Percentiles rank a stretch among this genome's conserved stretches.
These are phyloP conservation scores for Lissonota sp. DNA, from an alignment of 2,888 invertebrate genomes.

Conservation along the genomic window DNA sequence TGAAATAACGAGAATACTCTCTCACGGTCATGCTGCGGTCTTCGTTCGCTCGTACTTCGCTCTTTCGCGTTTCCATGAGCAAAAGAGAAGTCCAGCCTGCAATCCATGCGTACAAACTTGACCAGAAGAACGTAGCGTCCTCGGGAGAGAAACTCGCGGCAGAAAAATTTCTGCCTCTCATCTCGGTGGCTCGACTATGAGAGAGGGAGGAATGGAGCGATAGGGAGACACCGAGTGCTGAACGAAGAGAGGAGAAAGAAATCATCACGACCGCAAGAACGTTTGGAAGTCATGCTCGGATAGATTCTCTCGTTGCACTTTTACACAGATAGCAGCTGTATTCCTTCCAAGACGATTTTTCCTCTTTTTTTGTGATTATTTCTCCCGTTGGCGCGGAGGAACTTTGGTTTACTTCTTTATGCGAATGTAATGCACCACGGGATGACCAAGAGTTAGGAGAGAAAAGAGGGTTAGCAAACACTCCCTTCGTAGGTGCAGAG, in stretches of 20 bases:
- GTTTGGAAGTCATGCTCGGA: conserved; percentile 64
- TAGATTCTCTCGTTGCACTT: conserved; percentile 38
- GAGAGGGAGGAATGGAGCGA: conserved; percentile 25
- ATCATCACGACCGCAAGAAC: conserved; percentile 66
- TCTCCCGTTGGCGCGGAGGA: background rate
- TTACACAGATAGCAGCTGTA: conserved; percentile 41
- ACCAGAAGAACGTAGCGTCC: conserved; percentile 36
- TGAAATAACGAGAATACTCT: conserved; percentile 63
- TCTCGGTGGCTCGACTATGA: background rate
- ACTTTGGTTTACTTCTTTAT: conserved; percentile 23
- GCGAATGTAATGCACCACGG: conserved; percentile 35
- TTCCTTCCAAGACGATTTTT: conserved; percentile 39
- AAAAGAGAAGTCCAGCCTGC: conserved; percentile 34
- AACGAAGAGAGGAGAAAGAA: conserved; percentile 36
- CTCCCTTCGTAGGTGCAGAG: no score
- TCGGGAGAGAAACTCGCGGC: conserved; percentile 37
- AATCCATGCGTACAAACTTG: conserved; percentile 59
- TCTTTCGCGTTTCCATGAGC: conserved; percentile 7
- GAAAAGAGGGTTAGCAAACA: background rate
- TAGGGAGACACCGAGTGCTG: background rate
- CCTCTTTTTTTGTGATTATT: conserved; percentile 38
- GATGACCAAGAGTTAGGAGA: background rate
- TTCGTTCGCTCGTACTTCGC: conserved; percentile 48
- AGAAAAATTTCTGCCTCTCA: conserved; percentile 48
- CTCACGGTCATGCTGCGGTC: conserved; percentile 65